Percentiles rank a stretch among this genome's conserved stretches.
phyloP scores from a whole-genome alignment of 2,888 invertebrate genomes.

The Pocota personata region DNA sequence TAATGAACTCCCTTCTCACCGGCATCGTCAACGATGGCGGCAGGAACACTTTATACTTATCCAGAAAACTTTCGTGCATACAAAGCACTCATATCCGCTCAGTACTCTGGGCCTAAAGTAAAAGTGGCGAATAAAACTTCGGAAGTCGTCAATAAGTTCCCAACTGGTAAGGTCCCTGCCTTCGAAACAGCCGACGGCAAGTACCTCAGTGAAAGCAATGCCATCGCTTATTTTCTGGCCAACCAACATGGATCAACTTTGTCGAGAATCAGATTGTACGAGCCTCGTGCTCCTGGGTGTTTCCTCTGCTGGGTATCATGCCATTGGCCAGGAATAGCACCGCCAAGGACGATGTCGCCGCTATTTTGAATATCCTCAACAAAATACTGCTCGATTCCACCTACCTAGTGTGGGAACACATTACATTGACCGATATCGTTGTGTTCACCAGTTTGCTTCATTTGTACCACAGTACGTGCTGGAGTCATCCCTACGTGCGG shows the following conservation, averaged over 20 bases:
- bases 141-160: slow-evolving; percentile 96
- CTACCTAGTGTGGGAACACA: slow-evolving; percentile 96
- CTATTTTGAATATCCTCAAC: no score
- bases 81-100: slow-evolving; percentile 98
- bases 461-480: slow-evolving; percentile 92
- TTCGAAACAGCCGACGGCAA: slow-evolving; percentile 94
- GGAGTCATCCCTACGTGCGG: slow-evolving; percentile 87
- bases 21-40: slow-evolving; percentile 87
- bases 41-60: no score
- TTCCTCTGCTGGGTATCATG: no score
- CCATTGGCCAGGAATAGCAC: no score
- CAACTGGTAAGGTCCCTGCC: slow-evolving; percentile 98
- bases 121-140: no score
- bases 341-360: no score
- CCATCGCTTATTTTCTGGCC: slow-evolving; percentile 95
- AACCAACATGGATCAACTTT: slow-evolving; percentile 96
- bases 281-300: slow-evolving; percentile 97
- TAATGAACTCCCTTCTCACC: no score
- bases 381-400: slow-evolving; percentile 92
- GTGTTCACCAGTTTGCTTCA: slow-evolving; percentile 94
- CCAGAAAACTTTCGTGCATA: slow-evolving; percentile 98
- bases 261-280: slow-evolving; percentile 97
- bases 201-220: slow-evolving; percentile 95
- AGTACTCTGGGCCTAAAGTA: no score
- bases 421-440: slow-evolving; percentile 96